Evolutionary conservation across 2,888 invertebrate genomes (phyloP).

Genomic region (Proisotoma minuta): DNA sequence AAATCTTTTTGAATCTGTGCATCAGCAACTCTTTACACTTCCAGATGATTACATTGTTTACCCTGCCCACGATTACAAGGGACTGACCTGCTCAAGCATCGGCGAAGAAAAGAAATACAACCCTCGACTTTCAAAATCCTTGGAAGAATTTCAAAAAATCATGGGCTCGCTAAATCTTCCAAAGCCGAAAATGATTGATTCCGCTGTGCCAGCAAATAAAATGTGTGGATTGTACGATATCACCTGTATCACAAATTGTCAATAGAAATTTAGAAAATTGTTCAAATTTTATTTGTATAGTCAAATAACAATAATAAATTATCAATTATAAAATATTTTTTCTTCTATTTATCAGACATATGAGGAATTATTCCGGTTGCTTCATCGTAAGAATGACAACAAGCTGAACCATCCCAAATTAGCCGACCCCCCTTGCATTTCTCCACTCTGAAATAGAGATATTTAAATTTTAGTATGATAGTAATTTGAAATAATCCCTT

Average conservation of each 20-base stretch:
- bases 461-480: neutral
- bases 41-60: slow-evolving; percentile 78
- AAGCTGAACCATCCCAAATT: neutral
- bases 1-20: slow-evolving; percentile 79
- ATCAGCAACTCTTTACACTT: slow-evolving; percentile 76
- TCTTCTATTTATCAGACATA: too few species aligned
- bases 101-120: slow-evolving; percentile 84
- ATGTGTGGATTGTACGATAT: slow-evolving; percentile 71
- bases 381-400: neutral
- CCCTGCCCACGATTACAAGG: slow-evolving; percentile 94
- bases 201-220: slow-evolving; percentile 81
- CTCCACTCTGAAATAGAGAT: neutral
- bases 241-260: too few species aligned
- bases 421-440: neutral
- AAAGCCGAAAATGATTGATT: slow-evolving; percentile 92
- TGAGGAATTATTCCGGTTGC: neutral
- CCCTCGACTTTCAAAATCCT: slow-evolving; percentile 74
- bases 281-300: too few species aligned
- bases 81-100: slow-evolving; percentile 74
- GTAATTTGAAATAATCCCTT: neutral
- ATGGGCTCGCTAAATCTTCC: slow-evolving; percentile 90
- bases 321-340: too few species aligned
- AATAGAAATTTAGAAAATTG: too few species aligned
- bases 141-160: slow-evolving; percentile 77
- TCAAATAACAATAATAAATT: too few species aligned